A percentile compares a stretch with the other conserved stretches of the same genome.
phyloP scores from a whole-genome alignment of 2,888 invertebrate species.

The Aplocera efformata region DNA sequence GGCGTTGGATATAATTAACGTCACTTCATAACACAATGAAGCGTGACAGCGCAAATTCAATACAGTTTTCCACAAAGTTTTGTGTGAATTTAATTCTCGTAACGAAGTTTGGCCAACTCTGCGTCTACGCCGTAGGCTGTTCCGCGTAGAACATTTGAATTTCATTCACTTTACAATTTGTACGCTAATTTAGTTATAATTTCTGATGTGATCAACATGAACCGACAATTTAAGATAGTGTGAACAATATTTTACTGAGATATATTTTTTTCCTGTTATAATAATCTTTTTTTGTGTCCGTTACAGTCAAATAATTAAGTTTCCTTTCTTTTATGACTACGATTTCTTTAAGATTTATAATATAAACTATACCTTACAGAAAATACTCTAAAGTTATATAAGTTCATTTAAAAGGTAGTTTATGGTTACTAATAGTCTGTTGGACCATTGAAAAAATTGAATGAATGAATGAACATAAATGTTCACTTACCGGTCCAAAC shows the following conservation, averaged over 20 bases:
- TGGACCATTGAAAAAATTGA: no score
- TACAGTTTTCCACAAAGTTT: conserved; percentile 62
- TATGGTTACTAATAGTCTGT: no score
- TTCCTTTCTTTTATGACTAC: neutral
- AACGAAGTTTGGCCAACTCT: conserved; percentile 53
- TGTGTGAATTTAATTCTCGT: conserved; percentile 59
- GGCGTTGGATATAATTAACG: conserved; percentile 55
- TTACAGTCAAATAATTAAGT: neutral
- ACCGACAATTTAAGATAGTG: no score
- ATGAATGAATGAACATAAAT: no score
- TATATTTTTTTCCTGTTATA: no score
- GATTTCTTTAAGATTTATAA: no score
- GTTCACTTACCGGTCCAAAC: conserved; percentile 99
- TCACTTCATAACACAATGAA: conserved; percentile 59
- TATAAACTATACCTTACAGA: no score
- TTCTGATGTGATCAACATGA: neutral
- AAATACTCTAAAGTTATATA: no score
- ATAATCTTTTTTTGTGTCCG: no score
- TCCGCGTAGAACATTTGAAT: conserved; percentile 41
- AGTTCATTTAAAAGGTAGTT: no score
- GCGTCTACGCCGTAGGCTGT: conserved; percentile 40
- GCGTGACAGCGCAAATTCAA: conserved; percentile 61
- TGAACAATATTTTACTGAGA: no score
- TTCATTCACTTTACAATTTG: conserved; percentile 21
- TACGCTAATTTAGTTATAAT: neutral